phyloP scores from a whole-genome alignment of 2,797 vertebrate genomes.

The Podargus strigoides region DNA sequence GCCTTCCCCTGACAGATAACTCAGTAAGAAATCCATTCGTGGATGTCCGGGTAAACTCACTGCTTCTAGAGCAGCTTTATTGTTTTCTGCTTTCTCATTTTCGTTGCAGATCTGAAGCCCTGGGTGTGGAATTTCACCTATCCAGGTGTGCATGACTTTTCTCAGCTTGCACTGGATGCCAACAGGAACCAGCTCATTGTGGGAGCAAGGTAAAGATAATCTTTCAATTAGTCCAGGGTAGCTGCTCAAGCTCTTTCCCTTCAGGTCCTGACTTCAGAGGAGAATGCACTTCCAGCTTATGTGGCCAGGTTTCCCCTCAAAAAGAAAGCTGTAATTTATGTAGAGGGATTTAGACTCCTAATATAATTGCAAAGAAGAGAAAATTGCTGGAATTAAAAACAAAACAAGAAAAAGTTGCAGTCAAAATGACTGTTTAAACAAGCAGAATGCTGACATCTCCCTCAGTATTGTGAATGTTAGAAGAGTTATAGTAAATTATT shows the following conservation, averaged over 20 bases:
- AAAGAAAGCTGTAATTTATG: conserved; percentile 32
- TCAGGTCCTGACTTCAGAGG: background rate
- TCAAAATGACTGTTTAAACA: conserved; percentile 47
- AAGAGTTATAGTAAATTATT: background rate
- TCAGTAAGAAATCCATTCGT: conserved; percentile 19
- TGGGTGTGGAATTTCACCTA: conserved; percentile 92
- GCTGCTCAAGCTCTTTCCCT: background rate
- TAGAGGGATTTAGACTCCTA: conserved; percentile 4
- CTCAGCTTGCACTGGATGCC: conserved; percentile 94
- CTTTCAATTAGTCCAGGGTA: conserved; percentile 19
- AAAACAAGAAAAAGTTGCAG: background rate
- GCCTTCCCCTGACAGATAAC: background rate
- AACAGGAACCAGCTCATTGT: conserved; percentile 95
- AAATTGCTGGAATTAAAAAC: conserved; percentile 30
- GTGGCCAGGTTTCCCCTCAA: background rate
- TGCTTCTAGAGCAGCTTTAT: conserved; percentile 21
- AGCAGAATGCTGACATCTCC: conserved; percentile 29
- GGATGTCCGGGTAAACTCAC: background rate
- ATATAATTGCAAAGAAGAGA: conserved; percentile 47
- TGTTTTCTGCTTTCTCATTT: conserved; percentile 45
- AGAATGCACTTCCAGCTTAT: background rate
- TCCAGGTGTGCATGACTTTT: conserved; percentile 88
- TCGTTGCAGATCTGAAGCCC: conserved; percentile 85
- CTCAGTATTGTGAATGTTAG: background rate
- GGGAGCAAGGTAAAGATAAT: conserved; percentile 89